These are phyloP conservation scores for Pogonophryne albipinna DNA, from an alignment of 2,797 vertebrate genomes.

Conservation along the genomic window DNA sequence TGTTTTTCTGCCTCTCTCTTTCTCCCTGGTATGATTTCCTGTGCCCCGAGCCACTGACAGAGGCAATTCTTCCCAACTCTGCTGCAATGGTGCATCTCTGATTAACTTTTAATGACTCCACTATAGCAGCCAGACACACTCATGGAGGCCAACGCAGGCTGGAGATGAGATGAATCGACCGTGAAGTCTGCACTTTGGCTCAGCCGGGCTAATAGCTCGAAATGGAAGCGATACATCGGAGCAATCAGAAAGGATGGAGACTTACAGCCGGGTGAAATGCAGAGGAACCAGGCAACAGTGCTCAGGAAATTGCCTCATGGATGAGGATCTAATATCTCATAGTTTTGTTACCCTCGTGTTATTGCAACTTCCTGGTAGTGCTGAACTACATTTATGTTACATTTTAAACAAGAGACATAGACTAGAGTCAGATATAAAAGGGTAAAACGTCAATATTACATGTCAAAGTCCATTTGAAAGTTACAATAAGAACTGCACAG, in stretches of 20 bases:
- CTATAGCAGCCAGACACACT: constrained; percentile 57
- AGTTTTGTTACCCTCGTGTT: constrained; percentile 11
- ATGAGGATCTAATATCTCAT: constrained; percentile 17
- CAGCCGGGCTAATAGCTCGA: constrained; percentile 49
- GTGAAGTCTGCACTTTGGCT: constrained; percentile 58
- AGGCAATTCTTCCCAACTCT: constrained; percentile 76
- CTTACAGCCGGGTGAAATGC: neutral
- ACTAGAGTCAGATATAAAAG: neutral
- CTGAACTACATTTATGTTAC: constrained; percentile 4
- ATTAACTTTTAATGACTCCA: constrained; percentile 82
- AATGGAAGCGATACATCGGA: constrained; percentile 52
- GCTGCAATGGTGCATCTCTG: constrained; percentile 77
- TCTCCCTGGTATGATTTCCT: constrained; percentile 77
- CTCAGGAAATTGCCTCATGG: constrained; percentile 31
- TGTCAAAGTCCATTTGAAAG: neutral
- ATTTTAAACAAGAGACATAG: neutral
- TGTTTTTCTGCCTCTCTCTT: constrained; percentile 25
- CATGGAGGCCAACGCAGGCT: constrained; percentile 33
- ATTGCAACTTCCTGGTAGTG: constrained; percentile 1
- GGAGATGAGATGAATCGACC: constrained; percentile 49
- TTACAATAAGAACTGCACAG: neutral
- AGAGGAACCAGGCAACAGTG: constrained; percentile 24
- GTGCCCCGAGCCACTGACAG: constrained; percentile 80
- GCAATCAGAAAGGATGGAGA: constrained; percentile 37
- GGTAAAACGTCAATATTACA: neutral